A percentile compares a stretch with the other conserved stretches of the same genome.
Evolutionary conservation across 2,797 vertebrate species (phyloP).

Genomic region (Danio jaintianensis): DNA sequence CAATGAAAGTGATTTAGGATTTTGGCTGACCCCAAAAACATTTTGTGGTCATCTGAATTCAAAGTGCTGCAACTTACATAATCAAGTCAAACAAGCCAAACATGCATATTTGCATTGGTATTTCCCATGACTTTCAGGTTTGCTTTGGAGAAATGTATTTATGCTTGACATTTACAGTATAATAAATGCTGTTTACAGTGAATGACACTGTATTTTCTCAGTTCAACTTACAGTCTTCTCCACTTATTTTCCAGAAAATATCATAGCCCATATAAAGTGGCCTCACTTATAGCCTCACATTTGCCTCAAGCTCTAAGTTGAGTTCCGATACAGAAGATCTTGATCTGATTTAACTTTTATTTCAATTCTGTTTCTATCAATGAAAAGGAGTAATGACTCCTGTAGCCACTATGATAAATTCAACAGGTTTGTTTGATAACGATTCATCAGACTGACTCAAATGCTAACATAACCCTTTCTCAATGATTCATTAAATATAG

Average conservation of each 20-base stretch:
- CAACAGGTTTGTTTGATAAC: not conserved
- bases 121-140: no score
- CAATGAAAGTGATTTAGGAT: not conserved
- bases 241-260: no score
- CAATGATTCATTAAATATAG: not conserved
- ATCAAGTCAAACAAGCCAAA: no score
- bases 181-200: no score
- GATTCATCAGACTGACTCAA: not conserved
- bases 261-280: no score
- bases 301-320: not conserved
- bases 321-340: not conserved
- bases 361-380: not conserved
- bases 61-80: no score
- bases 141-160: no score
- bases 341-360: not conserved
- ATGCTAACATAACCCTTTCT: not conserved
- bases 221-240: no score
- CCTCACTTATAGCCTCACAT: not conserved
- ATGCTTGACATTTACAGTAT: no score
- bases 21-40: not conserved
- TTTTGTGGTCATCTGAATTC: not conserved
- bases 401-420: not conserved
- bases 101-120: no score
- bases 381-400: not conserved
- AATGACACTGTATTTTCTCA: no score